Evolutionary conservation across 92 coral and sea anemone species (phyloP), one percentile per base, ranked within the genome.

Genomic region (Diadumene lineata): DNA sequence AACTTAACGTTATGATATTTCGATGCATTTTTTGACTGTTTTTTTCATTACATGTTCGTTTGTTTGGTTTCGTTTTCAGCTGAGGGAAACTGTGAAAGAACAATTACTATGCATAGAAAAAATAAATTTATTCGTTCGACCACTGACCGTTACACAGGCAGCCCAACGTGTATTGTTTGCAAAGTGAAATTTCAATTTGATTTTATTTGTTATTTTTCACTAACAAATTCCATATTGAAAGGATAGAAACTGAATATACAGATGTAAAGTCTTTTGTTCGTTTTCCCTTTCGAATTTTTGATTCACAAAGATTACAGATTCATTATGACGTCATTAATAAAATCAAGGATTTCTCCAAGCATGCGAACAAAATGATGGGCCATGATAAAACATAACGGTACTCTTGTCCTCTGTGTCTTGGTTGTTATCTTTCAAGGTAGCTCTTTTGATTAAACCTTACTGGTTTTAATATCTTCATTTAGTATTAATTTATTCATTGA

Each of bases 11-110:
- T 1, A 68, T 23, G 34, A 68, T 25, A 38, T 68, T 57, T 67
- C 55, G 29, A 33, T 50, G 17, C 76, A 68, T 78, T 68, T 32
- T 60, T 53, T 1, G 13, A 11, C 4, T 22, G 1, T 53, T 66
- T 77, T 70, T 50, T 25, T 25, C 7, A 11, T 2, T 44, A 44
- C 58, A 69, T 69, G 34, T 50, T 69, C 46, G 57, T 38, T 69
- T 64, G 71, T 29, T 60, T 33, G 34, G 0, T 38, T 16, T 48
- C 48, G 51, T 0, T 38, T 65, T 48, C 34, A 51, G 34, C 68
- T 75, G 51, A 61, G 69, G 60, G 17, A 28, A 24, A 33, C 11
- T 22, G 23, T 6, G 15, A 38, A 26, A 30, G 31, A 63, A n/a
- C 22, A 66, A 32, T 31, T 24, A 60, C 74, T n/a, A n/a, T n/a